Base-by-base conservation (phyloP, 2,888 invertebrate species). In the Ormyrus nitidulus region DNA sequence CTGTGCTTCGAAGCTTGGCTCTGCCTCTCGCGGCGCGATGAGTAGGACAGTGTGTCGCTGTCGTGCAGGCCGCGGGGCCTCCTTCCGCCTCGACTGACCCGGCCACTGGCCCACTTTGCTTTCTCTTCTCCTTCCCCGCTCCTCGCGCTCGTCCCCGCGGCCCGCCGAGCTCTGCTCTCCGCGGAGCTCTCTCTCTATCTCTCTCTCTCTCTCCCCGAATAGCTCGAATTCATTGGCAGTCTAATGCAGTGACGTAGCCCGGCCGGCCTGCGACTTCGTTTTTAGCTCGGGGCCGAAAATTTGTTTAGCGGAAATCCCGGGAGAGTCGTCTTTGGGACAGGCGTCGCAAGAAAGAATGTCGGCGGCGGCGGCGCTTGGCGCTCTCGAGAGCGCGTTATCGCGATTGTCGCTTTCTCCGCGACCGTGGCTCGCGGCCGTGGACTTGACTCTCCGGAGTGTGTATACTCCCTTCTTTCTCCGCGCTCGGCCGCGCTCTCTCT, bases 21-120 rank as follows among this genome's bases (percentile, higher is more conserved):
- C 66, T 80, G 84, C 64, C 49, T 83, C 82, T 83, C 79, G 71
- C 1, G 1, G 19, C 19, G 79, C 86, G 85, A 88, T 89, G 90
- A 90, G 90, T 90, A 90, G 90, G 90, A 90, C 90, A 90, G 90
- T 90, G 89, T 90, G 90, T 90, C 90, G 90, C 85, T 87, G 88
- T 87, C 88, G 87, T 87, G 87, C 86, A 85, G 87, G 86, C 85
- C 88, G 88, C 86, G 86, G 68, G 54, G 59, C 72, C 88, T 89
- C 88, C 88, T 89, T 87, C 89, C 87, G 87, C 87, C 87, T 87
- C 87, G 88, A 66, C 70, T 89, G 89, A 90, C 89, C 89, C 88
- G 88, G 88, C 87, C 88, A 87, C 87, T 89, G 90, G 85, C 89
- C 90, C 88, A 89, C 90, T 90, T 90, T 87, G 88, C 85, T 88